Base-by-base conservation (phyloP, 2,113 vertebrate species). In the Eleginops maclovinus region DNA sequence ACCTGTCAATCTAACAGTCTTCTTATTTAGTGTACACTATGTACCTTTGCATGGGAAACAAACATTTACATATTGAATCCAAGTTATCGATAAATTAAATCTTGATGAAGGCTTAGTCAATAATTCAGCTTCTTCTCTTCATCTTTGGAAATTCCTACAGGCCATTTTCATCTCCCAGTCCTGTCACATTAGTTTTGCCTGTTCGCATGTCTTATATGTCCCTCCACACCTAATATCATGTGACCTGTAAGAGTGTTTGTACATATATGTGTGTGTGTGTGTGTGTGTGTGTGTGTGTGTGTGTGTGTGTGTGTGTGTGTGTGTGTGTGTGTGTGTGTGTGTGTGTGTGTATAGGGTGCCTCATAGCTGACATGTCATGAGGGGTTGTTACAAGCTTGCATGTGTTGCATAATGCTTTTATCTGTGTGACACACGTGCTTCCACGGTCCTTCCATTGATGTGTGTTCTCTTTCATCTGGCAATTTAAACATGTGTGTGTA, bases 381-480 rank as follows among this genome's bases (percentile, higher is more conserved):
- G 71, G 36, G 46, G n/a, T 62, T 78, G 70, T 83, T 79, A 51
- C 21, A 72, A 40, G 71, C 50, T 66, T 59, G 62, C 73, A 54
- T 81, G 63, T 81, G 69, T 85, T 87, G 75, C 79, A 58, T 86
- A 83, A 86, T 73, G 79, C 85, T 88, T 91, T 85, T 82, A 85
- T 88, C 73, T 87, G 72, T 41, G 49, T 16, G 28, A 68, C 64
- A 75, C 79, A 79, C 54, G 4, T 53, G n/a, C 75, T 75, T 77
- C 82, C 72, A 41, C 73, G 67, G 65, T 79, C 50, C 65, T 85
- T 66, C 74, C 77, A 73, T 80, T 90, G 83, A 87, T 91, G 87
- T 78, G 82, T 79, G 87, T 86, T 83, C 82, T 85, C 79, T 89
- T 89, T 88, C 79, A 90, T 92, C 82, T 74, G 72, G 62, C 71